Conservation (phyloP, 1,140 invertebrate species). For the Sarcophaga bullata region DNA sequence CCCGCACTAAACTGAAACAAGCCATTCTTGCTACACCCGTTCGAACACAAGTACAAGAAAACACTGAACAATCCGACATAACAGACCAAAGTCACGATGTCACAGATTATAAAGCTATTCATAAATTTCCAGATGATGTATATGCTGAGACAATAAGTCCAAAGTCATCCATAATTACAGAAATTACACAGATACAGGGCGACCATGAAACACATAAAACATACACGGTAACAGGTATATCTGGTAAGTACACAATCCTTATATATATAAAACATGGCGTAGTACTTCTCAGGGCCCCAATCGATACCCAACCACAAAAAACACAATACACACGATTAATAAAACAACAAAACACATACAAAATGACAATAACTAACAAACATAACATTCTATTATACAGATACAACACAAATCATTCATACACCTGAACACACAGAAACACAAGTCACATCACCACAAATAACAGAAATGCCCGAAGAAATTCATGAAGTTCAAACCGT, state of each 20-base stretch:
- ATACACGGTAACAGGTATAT: slow-evolving; percentile 40
- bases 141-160: slow-evolving; percentile 17
- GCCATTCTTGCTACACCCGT: background rate
- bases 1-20: background rate
- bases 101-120: background rate
- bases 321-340: slow-evolving; percentile 63
- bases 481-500: slow-evolving; percentile 28
- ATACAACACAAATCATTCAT: slow-evolving; percentile 66
- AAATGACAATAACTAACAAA: slow-evolving; percentile 51
- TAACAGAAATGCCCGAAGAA: slow-evolving; percentile 42
- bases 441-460: slow-evolving; percentile 48
- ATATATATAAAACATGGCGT: slow-evolving; percentile 46
- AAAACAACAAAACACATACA: slow-evolving; percentile 46
- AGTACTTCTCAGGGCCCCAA: slow-evolving; percentile 53
- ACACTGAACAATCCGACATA: background rate
- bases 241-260: slow-evolving; percentile 42
- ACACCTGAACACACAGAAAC: slow-evolving; percentile 68
- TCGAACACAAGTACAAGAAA: background rate
- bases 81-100: background rate
- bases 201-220: background rate
- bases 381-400: slow-evolving; percentile 62
- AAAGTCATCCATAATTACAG: slow-evolving; percentile 14
- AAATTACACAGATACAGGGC: slow-evolving; percentile 21
- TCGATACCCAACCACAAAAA: slow-evolving; percentile 49
- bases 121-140: slow-evolving; percentile 26